Percentiles rank a stretch among this genome's conserved stretches.
Conservation (phyloP, 2,888 invertebrate genomes). For the Chalcis sispes region DNA sequence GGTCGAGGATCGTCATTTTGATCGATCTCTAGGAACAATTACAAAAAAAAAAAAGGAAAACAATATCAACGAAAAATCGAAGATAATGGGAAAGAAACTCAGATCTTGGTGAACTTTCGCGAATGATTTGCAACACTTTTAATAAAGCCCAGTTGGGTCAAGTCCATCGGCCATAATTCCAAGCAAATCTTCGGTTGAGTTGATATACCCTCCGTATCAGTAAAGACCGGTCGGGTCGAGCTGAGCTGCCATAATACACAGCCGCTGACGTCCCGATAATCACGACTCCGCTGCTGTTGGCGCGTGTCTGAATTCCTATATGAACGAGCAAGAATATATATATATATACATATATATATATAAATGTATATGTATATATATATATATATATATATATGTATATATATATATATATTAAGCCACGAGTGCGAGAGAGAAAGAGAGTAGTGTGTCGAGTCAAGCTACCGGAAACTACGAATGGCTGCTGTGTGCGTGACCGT, state of each 20-base stretch:
- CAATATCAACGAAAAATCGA: not conserved
- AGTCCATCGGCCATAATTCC: constrained; percentile 68
- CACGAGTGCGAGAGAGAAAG: not conserved
- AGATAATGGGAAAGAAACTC: not conserved
- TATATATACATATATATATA: too few relatives aligned
- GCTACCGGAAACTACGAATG: constrained; percentile 65
- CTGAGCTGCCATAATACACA: constrained; percentile 56
- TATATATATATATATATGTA: not conserved
- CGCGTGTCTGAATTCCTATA: not conserved
- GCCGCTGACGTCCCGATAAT: too few relatives aligned
- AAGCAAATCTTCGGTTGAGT: not conserved
- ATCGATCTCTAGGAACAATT: not conserved
- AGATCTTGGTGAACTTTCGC: too few relatives aligned
- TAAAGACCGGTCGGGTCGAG: constrained; percentile 73
- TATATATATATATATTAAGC: not conserved
- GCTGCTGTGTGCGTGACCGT: constrained; percentile 75
- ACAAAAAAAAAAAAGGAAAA: too few relatives aligned
- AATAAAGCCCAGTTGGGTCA: constrained; percentile 73
- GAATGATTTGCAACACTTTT: constrained; percentile 53
- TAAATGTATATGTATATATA: too few relatives aligned
- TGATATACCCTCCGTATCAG: constrained; percentile 58
- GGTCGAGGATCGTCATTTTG: constrained; percentile 64
- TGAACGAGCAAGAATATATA: too few relatives aligned
- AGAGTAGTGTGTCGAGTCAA: not conserved
- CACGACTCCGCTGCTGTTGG: too few relatives aligned